Conservation (phyloP, 2,113 vertebrate species). For the Ptychochromis oligacanthus region DNA sequence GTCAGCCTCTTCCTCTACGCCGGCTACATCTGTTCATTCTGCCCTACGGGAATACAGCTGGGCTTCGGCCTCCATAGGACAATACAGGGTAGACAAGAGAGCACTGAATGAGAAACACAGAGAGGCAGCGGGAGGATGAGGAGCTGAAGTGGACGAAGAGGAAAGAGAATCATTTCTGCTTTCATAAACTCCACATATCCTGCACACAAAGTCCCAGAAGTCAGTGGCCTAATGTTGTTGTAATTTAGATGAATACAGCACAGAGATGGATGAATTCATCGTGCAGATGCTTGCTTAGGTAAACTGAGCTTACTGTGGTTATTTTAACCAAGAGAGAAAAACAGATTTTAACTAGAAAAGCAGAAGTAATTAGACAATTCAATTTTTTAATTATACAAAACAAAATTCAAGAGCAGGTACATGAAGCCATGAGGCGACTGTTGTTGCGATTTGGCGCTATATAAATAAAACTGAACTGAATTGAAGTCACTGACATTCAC, state of each 20-base stretch:
- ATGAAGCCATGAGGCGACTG: too few relatives aligned
- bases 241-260: constrained; percentile 22
- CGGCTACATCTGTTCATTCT: constrained; percentile 71
- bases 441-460: too few relatives aligned
- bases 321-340: constrained; percentile 3
- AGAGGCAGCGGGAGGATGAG: constrained; percentile 5
- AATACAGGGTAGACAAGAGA: constrained; percentile 53
- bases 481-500: too few relatives aligned
- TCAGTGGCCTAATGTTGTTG: constrained; percentile 16
- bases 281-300: constrained; percentile 41
- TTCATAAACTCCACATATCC: constrained; percentile 61
- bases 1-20: constrained; percentile 54
- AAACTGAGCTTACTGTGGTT: neutral
- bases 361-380: constrained; percentile 31
- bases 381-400: neutral
- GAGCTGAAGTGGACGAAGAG: constrained; percentile 4
- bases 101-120: neutral
- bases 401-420: too few relatives aligned
- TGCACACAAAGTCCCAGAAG: constrained; percentile 40
- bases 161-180: constrained; percentile 59
- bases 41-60: constrained; percentile 79
- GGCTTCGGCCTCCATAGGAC: constrained; percentile 70
- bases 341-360: constrained; percentile 28
- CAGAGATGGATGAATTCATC: neutral
- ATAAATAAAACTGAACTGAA: too few relatives aligned